A percentile compares a stretch with the other conserved stretches of the same genome.
These are phyloP conservation scores for Chaetura pelagica DNA, from an alignment of 2,113 vertebrate genomes.

Conservation along the genomic window DNA sequence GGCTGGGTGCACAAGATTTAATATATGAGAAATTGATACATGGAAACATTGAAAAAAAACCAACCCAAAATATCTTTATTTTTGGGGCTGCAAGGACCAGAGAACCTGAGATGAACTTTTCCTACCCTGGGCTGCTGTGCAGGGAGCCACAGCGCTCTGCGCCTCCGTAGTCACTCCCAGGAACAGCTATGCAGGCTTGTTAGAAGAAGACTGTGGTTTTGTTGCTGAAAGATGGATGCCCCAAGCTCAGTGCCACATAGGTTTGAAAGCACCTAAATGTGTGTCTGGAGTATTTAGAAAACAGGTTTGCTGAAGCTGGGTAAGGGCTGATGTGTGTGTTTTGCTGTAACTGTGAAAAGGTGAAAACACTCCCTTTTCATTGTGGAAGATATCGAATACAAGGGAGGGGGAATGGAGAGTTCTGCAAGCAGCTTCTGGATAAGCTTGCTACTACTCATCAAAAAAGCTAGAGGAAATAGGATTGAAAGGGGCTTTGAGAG, in stretches of 20 bases:
- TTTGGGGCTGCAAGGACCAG: neutral
- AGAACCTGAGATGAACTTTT: neutral
- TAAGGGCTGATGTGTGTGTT: neutral
- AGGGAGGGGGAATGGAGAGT: neutral
- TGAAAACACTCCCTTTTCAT: neutral
- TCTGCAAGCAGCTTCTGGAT: neutral
- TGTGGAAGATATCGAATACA: neutral
- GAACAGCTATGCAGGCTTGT: neutral
- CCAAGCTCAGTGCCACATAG: neutral
- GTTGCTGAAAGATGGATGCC: neutral
- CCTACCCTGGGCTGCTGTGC: neutral
- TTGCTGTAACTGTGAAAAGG: neutral
- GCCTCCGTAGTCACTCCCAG: neutral
- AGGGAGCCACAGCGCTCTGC: rapidly evolving
- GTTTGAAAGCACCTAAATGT: neutral
- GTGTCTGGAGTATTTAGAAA: neutral
- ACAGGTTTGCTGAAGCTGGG: neutral
- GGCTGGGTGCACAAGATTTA: neutral
- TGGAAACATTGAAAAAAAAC: neutral
- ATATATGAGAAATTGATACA: neutral
- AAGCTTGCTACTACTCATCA: neutral
- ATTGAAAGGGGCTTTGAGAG: constrained; percentile 9
- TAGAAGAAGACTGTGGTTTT: neutral
- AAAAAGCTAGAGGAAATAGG: constrained; percentile 5
- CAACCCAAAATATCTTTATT: rapidly evolving